phyloP scores from a whole-genome alignment of 1,140 invertebrate species.

The Brachionus calyciflorus region DNA sequence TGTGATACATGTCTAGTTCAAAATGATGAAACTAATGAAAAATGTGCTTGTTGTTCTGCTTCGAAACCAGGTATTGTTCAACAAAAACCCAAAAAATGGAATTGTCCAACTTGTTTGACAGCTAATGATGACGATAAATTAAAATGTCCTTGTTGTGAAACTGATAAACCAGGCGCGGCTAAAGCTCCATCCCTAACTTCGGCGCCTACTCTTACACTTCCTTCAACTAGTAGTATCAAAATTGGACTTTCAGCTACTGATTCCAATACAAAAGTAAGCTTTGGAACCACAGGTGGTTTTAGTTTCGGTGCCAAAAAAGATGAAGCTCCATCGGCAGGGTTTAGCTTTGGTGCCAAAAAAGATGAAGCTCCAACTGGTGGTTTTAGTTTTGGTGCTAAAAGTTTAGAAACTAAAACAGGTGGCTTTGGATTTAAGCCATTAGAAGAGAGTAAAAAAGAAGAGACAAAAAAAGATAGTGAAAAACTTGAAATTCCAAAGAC shows the following conservation, averaged over 20 bases:
- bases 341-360: not conserved
- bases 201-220: no score
- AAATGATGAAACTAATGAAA: not conserved
- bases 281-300: not conserved
- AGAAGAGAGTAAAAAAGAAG: no score
- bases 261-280: not conserved
- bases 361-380: not conserved
- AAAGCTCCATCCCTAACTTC: not conserved
- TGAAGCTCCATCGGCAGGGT: not conserved
- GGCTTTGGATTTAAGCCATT: no score
- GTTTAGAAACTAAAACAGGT: no score
- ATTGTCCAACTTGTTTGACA: not conserved
- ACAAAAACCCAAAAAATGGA: slow-evolving; percentile 23
- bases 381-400: no score
- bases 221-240: no score
- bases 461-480: no score
- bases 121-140: not conserved
- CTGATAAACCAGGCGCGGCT: not conserved
- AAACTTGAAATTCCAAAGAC: no score
- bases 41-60: not conserved
- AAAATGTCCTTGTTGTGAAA: not conserved
- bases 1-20: not conserved
- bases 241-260: not conserved
- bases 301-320: not conserved
- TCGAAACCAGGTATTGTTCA: not conserved